Conservation (phyloP, 2,888 invertebrate genomes). For the Pseudanteris insignis region DNA sequence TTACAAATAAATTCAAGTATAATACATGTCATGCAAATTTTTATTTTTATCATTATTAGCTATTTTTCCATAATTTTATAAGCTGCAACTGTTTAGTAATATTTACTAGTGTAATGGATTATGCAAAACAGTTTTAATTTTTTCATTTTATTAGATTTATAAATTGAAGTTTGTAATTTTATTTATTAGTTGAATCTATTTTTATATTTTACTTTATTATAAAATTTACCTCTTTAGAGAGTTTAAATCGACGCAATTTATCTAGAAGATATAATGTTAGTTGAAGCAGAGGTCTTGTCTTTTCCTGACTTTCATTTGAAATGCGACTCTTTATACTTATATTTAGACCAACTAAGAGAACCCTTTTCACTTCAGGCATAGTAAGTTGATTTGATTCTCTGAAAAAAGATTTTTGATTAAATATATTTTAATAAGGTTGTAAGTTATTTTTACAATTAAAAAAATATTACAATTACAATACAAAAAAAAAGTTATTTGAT, state of each 20-base stretch:
- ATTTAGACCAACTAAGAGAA: slow-evolving; percentile 85
- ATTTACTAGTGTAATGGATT: too few relatives aligned
- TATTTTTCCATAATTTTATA: too few relatives aligned
- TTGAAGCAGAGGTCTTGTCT: slow-evolving; percentile 82
- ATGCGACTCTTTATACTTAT: slow-evolving; percentile 74
- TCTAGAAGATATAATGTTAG: slow-evolving; percentile 94
- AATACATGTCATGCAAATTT: too few relatives aligned
- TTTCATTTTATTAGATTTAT: too few relatives aligned
- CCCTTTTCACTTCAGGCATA: slow-evolving; percentile 82
- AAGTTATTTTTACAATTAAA: neutral
- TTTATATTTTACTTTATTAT: too few relatives aligned
- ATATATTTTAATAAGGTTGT: neutral
- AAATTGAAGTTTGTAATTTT: too few relatives aligned
- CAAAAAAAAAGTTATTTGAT: slow-evolving; percentile 51
- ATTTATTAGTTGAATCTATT: too few relatives aligned
- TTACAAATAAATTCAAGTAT: too few relatives aligned
- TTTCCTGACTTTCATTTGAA: slow-evolving; percentile 76
- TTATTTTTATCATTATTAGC: too few relatives aligned
- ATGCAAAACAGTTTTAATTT: too few relatives aligned
- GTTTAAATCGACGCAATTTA: slow-evolving; percentile 84
- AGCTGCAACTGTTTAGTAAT: too few relatives aligned
- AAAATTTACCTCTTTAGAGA: slow-evolving; percentile 84
- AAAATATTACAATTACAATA: neutral
- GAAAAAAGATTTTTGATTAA: slow-evolving; percentile 30
- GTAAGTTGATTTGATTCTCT: slow-evolving; percentile 75